Evolutionary conservation across 1,140 invertebrate genomes (phyloP).

Genomic region (Seison nebaliae): DNA sequence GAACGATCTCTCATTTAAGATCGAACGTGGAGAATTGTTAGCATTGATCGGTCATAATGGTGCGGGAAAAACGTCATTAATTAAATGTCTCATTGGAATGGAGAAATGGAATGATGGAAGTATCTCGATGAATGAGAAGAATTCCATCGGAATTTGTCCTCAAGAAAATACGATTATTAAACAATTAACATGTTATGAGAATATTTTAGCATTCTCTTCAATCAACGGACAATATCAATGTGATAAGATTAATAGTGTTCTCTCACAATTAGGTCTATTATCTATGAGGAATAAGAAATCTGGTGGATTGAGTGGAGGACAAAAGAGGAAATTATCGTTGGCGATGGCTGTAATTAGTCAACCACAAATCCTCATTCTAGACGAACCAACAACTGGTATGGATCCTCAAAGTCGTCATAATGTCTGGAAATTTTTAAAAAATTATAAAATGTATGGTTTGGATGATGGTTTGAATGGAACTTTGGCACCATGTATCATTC

Average conservation of each 20-base stretch:
- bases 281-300: conserved; percentile 17
- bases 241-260: conserved; percentile 26
- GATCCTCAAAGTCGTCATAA: conserved; percentile 35
- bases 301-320: conserved; percentile 28
- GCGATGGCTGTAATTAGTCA: conserved; percentile 29
- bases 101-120: conserved; percentile 34
- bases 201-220: too few relatives aligned
- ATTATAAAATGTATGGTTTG: conserved; percentile 38
- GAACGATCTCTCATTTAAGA: conserved; percentile 40
- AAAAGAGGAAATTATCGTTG: conserved; percentile 27
- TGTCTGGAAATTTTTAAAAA: conserved; percentile 37
- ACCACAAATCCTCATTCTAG: conserved; percentile 27
- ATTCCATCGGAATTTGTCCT: conserved; percentile 33
- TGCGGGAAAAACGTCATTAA: conserved; percentile 66
- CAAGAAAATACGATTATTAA: conserved; percentile 48
- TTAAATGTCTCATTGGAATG: conserved; percentile 52
- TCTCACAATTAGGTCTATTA: conserved; percentile 23
- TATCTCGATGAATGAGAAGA: conserved; percentile 24
- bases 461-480: conserved; percentile 30
- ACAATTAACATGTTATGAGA: conserved; percentile 49
- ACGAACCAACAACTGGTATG: conserved; percentile 33
- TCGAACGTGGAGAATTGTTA: conserved; percentile 50
- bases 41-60: conserved; percentile 53
- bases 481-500: conserved; percentile 26
- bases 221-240: conserved; percentile 26